Evolutionary conservation across 2,888 invertebrate species (phyloP).

Genomic region (Plebejus argus): DNA sequence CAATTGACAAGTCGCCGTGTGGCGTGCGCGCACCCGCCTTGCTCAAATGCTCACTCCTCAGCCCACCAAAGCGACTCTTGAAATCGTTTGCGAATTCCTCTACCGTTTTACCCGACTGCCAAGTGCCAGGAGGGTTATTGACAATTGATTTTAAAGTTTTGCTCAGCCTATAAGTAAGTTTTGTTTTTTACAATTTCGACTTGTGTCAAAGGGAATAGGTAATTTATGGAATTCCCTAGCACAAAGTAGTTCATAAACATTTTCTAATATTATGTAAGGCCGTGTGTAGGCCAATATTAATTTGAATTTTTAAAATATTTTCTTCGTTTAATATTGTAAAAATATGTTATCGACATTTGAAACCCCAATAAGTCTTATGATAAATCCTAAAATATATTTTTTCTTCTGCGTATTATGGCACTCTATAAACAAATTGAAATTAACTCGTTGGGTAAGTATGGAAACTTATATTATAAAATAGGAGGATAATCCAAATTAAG

Average conservation of each 20-base stretch:
- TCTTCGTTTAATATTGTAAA: constrained; percentile 2
- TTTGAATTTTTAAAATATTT: not conserved
- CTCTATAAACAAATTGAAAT: constrained; percentile 1
- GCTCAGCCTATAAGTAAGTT: not conserved
- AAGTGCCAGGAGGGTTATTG: too few relatives aligned
- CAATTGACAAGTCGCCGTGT: too few relatives aligned
- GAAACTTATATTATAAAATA: not conserved
- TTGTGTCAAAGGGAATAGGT: not conserved
- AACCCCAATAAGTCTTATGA: not conserved
- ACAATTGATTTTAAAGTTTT: not conserved
- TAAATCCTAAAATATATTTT: constrained; percentile 15
- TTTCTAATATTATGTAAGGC: not conserved
- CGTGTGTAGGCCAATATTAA: not conserved
- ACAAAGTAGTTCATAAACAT: not conserved
- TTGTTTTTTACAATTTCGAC: not conserved
- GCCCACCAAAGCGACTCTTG: too few relatives aligned
- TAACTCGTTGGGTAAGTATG: constrained; percentile 2
- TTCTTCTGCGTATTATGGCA: constrained; percentile 4
- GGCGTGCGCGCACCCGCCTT: too few relatives aligned
- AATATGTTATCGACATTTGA: constrained; percentile 3
- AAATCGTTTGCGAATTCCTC: not conserved
- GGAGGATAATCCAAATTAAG: not conserved
- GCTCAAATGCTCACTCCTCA: too few relatives aligned
- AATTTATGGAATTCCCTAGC: not conserved
- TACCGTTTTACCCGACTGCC: too few relatives aligned